Conservation (phyloP, 2,797 vertebrate species). For the Masticophis lateralis region DNA sequence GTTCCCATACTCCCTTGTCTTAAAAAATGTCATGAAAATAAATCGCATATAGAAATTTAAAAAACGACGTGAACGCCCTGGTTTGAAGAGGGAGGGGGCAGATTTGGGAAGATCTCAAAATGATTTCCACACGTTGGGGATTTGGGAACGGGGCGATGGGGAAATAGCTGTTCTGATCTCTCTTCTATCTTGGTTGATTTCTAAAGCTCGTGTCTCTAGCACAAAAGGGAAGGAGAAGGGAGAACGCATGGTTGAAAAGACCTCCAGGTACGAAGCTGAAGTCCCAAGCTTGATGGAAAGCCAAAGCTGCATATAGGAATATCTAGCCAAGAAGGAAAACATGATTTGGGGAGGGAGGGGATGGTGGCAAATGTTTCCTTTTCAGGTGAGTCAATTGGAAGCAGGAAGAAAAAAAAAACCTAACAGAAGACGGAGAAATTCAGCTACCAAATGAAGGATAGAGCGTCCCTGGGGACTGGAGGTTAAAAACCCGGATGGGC, state of each 20-base stretch:
- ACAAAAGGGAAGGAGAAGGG: slow-evolving; percentile 22
- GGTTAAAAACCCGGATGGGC: slow-evolving; percentile 69
- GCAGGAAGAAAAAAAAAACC: slow-evolving; percentile 2
- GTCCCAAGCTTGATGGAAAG: slow-evolving; percentile 24
- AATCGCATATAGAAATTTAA: not conserved
- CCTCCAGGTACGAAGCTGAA: not conserved
- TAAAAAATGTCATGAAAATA: not conserved
- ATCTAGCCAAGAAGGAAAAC: slow-evolving; percentile 14
- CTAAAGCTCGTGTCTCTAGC: slow-evolving; percentile 37
- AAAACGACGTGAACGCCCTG: not conserved
- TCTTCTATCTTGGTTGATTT: slow-evolving; percentile 13
- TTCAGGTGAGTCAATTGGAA: slow-evolving; percentile 34
- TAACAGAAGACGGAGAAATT: slow-evolving; percentile 62
- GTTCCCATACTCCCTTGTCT: slow-evolving; percentile 1
- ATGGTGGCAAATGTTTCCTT: slow-evolving; percentile 13
- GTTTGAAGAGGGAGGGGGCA: not conserved
- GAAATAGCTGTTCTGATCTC: slow-evolving; percentile 5
- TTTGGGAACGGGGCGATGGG: not conserved
- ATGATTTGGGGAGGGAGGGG: not conserved
- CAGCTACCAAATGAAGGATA: slow-evolving; percentile 62
- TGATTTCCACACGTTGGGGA: not conserved
- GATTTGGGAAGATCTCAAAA: slow-evolving; percentile 40
- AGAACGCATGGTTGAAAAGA: slow-evolving; percentile 15
- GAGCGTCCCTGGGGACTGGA: slow-evolving; percentile 43
- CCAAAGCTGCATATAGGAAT: slow-evolving; percentile 36